A percentile compares a stretch with the other conserved stretches of the same genome.
phyloP scores from a whole-genome alignment of 2,113 vertebrate species.

The Callorhinus ursinus region DNA sequence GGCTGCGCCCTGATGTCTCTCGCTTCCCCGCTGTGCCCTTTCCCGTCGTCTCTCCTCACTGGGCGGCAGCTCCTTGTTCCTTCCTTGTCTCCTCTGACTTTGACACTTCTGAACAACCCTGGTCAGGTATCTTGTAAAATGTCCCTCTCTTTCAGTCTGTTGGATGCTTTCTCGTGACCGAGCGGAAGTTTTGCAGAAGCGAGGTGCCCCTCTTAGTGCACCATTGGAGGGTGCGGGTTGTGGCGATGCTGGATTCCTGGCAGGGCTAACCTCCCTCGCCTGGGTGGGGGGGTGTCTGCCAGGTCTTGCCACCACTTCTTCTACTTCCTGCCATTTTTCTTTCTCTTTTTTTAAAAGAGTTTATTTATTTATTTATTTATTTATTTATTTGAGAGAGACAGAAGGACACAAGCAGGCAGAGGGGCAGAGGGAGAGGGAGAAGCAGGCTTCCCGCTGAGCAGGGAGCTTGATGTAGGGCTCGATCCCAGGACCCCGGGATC shows the following conservation, averaged over 20 bases:
- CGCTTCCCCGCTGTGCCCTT: neutral
- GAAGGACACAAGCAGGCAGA: too few species aligned
- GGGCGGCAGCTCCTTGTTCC: neutral
- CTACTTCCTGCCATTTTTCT: neutral
- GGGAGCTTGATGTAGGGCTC: too few species aligned
- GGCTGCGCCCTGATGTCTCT: neutral
- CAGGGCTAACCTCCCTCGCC: accelerated
- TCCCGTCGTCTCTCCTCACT: accelerated
- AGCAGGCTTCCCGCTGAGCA: too few species aligned
- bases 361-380: too few species aligned
- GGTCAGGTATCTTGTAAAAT: accelerated
- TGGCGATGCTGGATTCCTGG: accelerated
- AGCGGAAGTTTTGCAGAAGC: neutral
- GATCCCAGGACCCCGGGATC: too few species aligned
- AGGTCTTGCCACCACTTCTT: neutral
- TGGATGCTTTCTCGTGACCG: accelerated
- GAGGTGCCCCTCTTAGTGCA: neutral
- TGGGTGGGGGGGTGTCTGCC: neutral
- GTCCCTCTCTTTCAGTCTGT: neutral
- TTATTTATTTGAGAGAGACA: too few species aligned
- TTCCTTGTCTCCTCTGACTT: too few species aligned
- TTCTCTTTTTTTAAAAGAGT: too few species aligned
- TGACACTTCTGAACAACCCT: accelerated
- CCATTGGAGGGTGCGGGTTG: accelerated
- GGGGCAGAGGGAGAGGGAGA: too few species aligned